phyloP scores from a whole-genome alignment of 37 sponge, comb jelly and placozoan genomes.

The Halisarca cf. caerulea region DNA sequence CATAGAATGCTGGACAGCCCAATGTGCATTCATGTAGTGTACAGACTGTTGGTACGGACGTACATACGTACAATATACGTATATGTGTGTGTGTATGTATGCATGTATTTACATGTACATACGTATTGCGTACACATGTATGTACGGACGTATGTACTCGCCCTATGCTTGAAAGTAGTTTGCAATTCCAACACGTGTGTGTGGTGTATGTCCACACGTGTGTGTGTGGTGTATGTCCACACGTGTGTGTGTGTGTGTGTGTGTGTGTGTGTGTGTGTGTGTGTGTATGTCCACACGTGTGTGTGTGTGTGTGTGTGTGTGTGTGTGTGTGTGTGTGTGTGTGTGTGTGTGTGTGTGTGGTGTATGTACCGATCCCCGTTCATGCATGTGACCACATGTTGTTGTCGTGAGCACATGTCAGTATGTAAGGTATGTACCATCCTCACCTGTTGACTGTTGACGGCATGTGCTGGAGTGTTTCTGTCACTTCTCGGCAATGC shows the following conservation, averaged over 20 bases:
- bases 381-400: no score
- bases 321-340: conserved; percentile 1
- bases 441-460: no score
- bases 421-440: no score
- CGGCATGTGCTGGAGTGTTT: no score
- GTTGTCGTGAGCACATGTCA: no score
- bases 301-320: conserved; percentile 10
- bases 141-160: neutral
- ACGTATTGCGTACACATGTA: neutral
- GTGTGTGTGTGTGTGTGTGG: neutral
- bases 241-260: conserved; percentile 20
- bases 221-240: neutral
- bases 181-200: neutral
- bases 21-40: no score
- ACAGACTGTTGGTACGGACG: no score
- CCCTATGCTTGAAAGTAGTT: neutral
- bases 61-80: no score
- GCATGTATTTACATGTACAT: neutral
- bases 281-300: neutral
- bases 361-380: no score
- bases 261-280: conserved; percentile 26
- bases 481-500: no score
- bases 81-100: neutral
- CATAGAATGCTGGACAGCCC: no score
- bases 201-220: neutral